Base-by-base conservation (phyloP, 2,888 invertebrate species). In the Drosophila recens region DNA sequence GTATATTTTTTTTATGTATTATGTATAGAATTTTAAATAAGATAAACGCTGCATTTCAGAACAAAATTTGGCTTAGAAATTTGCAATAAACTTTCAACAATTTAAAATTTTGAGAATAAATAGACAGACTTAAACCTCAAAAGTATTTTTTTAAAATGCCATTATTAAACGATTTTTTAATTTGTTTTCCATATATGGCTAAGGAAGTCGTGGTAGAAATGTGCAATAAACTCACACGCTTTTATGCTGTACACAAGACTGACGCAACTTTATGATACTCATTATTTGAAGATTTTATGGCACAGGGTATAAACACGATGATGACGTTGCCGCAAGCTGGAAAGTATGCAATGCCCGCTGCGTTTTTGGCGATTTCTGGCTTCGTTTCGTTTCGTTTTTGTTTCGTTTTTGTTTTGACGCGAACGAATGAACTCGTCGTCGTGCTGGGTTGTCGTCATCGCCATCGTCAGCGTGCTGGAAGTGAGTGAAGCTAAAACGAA, bases 401-500 rank as follows among this genome's bases (percentile, higher is more conserved):
- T 36, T 13, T 36, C 34, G 34, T 34, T 45, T 43, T 20, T 33
- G 48, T 20, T 46, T 20, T 43, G 34, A 45, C 9, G 33, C 38
- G 15, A 58, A 17, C 34, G 33, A 38, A 56, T 33, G 20, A 56
- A 48, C 56, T 51, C 48, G 53, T 59, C 68, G 42, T 38, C 48
- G 46, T 61, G 52, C 33, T 43, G 57, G 57, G 17, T 53, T 57
- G 53, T 58, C 75, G 63, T 59, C 51, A 52, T 43, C 64, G 27
- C 54, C 63, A 43, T 58, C 69, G 65, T 58, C 57, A 59, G 23
- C 52, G 51, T 53, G 51, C 78, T 66, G 74, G 70, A 70, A 86
- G 70, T 79, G 87, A 84, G 73, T 82, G 85, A 87, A 73, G 67
- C 69, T 70, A 61, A 76, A 66, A 64, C 65, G 68, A 73, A 66